These are phyloP conservation scores for Leptopilina clavipes DNA, from an alignment of 1,140 invertebrate genomes.

Conservation along the genomic window DNA sequence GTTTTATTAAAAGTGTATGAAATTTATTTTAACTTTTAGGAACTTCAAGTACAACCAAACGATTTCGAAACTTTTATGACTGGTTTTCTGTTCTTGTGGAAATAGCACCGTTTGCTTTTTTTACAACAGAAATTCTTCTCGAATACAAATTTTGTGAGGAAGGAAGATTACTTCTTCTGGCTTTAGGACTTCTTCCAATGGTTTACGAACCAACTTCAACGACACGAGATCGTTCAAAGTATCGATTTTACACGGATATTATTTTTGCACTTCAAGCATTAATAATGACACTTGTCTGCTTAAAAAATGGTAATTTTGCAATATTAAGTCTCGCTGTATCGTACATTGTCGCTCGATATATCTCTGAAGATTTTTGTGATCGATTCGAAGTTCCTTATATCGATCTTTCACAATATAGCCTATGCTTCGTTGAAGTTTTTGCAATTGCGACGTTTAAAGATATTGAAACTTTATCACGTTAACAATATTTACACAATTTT, in stretches of 20 bases:
- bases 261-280: conserved; percentile 60
- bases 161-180: conserved; percentile 58
- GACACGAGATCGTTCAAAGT: conserved; percentile 59
- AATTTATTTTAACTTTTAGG: conserved; percentile 56
- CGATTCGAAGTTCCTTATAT: conserved; percentile 68
- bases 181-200: conserved; percentile 61
- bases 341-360: conserved; percentile 64
- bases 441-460: conserved; percentile 65
- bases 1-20: too few relatives aligned
- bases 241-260: conserved; percentile 57
- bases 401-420: conserved; percentile 68
- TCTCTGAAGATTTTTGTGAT: conserved; percentile 70
- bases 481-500: neutral
- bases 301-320: conserved; percentile 59
- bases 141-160: conserved; percentile 58
- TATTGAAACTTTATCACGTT: conserved; percentile 38
- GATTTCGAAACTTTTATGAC: conserved; percentile 68
- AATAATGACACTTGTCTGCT: conserved; percentile 59
- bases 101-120: conserved; percentile 66
- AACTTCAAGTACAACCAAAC: conserved; percentile 57
- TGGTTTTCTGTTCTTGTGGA: conserved; percentile 65
- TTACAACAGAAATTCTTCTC: conserved; percentile 66
- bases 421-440: conserved; percentile 70
- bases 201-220: conserved; percentile 59
- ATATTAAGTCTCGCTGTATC: conserved; percentile 68